Percentiles rank a stretch among this genome's conserved stretches.
Conservation (phyloP, 2,113 vertebrate genomes). For the Pachyramphus minor region DNA sequence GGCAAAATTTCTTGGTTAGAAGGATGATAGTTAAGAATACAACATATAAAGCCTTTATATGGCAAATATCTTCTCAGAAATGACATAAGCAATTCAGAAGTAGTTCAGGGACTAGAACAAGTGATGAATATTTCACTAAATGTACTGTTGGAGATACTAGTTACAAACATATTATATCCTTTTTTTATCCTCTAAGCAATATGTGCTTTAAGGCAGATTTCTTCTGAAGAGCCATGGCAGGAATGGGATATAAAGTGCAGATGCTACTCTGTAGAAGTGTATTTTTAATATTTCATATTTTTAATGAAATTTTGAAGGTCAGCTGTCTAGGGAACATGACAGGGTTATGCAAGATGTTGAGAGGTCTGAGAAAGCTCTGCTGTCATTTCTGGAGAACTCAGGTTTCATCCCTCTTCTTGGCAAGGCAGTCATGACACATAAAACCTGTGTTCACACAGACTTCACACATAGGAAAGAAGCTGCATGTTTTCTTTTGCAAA, state of each 20-base stretch:
- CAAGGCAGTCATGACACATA: not conserved
- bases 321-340: not conserved
- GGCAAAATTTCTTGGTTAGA: not conserved
- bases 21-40: not conserved
- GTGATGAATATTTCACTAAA: conserved; percentile 49
- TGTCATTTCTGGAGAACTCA: not conserved
- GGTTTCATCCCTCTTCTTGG: not conserved
- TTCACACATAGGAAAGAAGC: not conserved
- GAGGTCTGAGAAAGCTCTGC: conserved; percentile 6
- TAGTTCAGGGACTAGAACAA: conserved; percentile 15
- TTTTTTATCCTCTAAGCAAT: conserved; percentile 33
- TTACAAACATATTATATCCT: not conserved
- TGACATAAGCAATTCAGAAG: not conserved
- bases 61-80: not conserved
- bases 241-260: not conserved
- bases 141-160: not conserved
- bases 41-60: not conserved
- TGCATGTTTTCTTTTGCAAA: not conserved
- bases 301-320: conserved; percentile 38
- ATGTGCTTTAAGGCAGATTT: conserved; percentile 13
- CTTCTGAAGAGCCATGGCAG: not conserved
- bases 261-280: not conserved
- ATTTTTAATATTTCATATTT: conserved; percentile 31
- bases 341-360: not conserved
- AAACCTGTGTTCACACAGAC: not conserved